Conservation (phyloP, 2,797 vertebrate species). For the Platalea minor region DNA sequence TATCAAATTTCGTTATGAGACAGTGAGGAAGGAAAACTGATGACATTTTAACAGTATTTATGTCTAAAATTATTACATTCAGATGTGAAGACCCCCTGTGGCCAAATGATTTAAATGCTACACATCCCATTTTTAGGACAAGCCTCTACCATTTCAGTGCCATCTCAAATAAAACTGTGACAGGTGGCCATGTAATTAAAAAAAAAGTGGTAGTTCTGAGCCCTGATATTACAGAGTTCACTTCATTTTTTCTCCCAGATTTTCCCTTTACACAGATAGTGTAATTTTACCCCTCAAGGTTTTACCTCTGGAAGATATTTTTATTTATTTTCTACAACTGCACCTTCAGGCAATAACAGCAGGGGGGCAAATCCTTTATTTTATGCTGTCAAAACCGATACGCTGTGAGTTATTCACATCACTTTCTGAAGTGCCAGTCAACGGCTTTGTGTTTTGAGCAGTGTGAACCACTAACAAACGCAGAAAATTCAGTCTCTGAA, state of each 20-base stretch:
- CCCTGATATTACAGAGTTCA: constrained; percentile 26
- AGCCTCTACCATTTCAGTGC: constrained; percentile 33
- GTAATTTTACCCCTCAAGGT: constrained; percentile 46
- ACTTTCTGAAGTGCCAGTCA: constrained; percentile 28
- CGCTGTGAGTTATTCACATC: background rate
- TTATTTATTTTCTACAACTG: constrained; percentile 58
- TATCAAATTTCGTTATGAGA: background rate
- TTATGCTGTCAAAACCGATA: constrained; percentile 49
- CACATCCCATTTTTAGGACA: constrained; percentile 52
- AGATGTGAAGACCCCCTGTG: background rate
- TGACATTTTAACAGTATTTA: constrained; percentile 10
- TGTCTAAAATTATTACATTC: constrained; percentile 26
- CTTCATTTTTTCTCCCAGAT: constrained; percentile 1
- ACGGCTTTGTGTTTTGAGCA: background rate
- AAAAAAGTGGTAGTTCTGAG: constrained; percentile 25
- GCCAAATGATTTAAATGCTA: constrained; percentile 52
- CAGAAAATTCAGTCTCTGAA: background rate
- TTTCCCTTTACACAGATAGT: constrained; percentile 55
- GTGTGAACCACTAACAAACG: background rate
- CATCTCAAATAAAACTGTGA: constrained; percentile 36
- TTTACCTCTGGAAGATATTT: constrained; percentile 58
- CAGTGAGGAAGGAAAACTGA: background rate
- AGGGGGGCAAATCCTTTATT: constrained; percentile 54
- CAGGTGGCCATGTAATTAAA: constrained; percentile 56
- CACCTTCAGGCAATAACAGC: constrained; percentile 48